Evolutionary conservation across 2,113 vertebrate genomes (phyloP).

Genomic region (Circaetus cinerascens): DNA sequence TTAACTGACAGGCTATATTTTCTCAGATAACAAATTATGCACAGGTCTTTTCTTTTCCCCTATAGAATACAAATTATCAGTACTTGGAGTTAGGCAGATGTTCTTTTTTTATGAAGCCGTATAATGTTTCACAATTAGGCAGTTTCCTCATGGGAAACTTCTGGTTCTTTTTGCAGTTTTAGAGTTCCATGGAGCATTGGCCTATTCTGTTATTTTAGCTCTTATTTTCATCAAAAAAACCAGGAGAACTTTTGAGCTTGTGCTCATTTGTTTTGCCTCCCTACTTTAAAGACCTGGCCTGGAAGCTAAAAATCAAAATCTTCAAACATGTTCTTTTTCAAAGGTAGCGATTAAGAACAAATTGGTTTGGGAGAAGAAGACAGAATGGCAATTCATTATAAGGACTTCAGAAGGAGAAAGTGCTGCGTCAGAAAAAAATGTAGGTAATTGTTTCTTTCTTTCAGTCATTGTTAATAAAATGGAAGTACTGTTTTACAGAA

Average conservation of each 20-base stretch:
- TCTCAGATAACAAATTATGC: neutral
- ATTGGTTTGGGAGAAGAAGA: neutral
- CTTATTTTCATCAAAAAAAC: neutral
- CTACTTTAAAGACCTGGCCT: neutral
- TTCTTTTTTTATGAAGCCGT: neutral
- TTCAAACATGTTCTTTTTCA: neutral
- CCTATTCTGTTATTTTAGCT: neutral
- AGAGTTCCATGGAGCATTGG: neutral
- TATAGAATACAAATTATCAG: neutral
- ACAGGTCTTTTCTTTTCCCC: neutral
- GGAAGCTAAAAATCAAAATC: neutral
- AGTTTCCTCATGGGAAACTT: neutral
- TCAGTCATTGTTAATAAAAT: neutral
- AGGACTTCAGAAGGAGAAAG: neutral
- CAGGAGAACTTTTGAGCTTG: neutral
- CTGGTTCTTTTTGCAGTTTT: neutral
- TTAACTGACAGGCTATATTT: neutral
- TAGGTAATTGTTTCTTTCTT: neutral
- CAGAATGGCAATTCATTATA: neutral
- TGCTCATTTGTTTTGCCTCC: neutral
- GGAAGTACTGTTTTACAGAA: neutral
- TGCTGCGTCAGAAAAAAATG: neutral
- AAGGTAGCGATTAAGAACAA: neutral
- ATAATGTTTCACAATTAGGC: neutral
- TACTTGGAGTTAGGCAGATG: neutral